Evolutionary conservation across 92 coral and sea anemone species (phyloP).

Genomic region (Siderastrea radians): DNA sequence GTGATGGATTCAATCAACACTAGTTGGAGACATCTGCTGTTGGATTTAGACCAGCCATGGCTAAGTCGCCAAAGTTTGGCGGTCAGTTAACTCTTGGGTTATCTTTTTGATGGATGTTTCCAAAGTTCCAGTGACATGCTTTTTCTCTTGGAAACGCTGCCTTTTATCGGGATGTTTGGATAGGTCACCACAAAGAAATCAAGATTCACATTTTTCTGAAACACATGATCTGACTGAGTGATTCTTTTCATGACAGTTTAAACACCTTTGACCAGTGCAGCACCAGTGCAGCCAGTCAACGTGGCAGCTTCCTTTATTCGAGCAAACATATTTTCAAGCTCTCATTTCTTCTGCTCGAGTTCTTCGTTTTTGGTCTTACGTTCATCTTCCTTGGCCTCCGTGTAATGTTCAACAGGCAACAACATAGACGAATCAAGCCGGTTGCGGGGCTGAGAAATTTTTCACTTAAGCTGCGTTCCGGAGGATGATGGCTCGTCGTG

Average conservation of each 20-base stretch:
- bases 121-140: slow-evolving; percentile 10
- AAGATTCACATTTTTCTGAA: slow-evolving; percentile 12
- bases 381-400: slow-evolving; percentile 28
- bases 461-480: background rate
- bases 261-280: slow-evolving; percentile 41
- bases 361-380: slow-evolving; percentile 12
- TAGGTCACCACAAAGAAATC: slow-evolving; percentile 37
- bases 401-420: slow-evolving; percentile 30
- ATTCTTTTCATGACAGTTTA: slow-evolving; percentile 56
- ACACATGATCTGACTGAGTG: slow-evolving; percentile 56
- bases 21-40: too few relatives aligned
- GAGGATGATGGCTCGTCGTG: background rate
- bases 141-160: slow-evolving; percentile 45
- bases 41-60: too few relatives aligned
- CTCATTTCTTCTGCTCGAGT: slow-evolving; percentile 2
- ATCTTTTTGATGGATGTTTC: background rate
- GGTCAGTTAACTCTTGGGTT: slow-evolving; percentile 26
- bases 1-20: too few relatives aligned
- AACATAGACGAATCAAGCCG: background rate
- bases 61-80: background rate
- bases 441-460: background rate
- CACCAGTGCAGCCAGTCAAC: background rate
- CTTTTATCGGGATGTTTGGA: slow-evolving; percentile 4
- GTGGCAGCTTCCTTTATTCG: slow-evolving; percentile 4
- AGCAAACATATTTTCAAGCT: slow-evolving; percentile 10